Evolutionary conservation across 35 echinoderm and acorn worm species (phyloP), one percentile per base, ranked within the genome.

Genomic region (Ophiothrix spiculata): DNA sequence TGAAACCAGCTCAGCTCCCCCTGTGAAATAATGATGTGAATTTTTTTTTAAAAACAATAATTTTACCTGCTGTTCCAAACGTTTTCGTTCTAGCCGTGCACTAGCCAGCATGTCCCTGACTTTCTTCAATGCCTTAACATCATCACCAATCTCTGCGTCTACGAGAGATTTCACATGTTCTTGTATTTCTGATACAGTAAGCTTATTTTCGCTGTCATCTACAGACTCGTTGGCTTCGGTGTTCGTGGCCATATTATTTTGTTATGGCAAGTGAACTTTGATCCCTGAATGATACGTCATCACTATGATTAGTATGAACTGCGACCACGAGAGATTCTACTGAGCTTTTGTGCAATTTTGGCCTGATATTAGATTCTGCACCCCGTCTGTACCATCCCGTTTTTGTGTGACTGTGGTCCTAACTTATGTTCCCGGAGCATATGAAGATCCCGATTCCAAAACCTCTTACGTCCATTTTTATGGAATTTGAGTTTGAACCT

Each of bases 131-230:
- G 45, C 56, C 39, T 86, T 91, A 37, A 91, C 56, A 60, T 91
- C 89, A 56, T 91, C 73, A 63, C 88, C 89, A 31, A 91, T 85
- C 77, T 91, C 75, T 38, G 75, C 56, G 35, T 91, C 89, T 40
- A 86, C 45, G 13, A 91, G 33, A 63, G 2, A 25, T 69, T 2
- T 6, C 25, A 69, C 60, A 69, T 69, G 17, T 25, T 69, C 29
- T 28, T n/a, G 3, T 6, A 69, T 2, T 12, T 69, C 25, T 2
- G 60, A 49, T 10, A 49, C 6, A 10, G 60, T 12, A 69, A 69
- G 60, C 60, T 69, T 69, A n/a, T 69, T 69, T 69, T 69, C 29
- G 10, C 17, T n/a, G 25, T 69, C 60, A 69, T 25, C 23, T 25
- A 15, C 60, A 69, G 6, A 25, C 6, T 25, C 29, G 4, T 69